These are phyloP conservation scores for Diplolepis rosae DNA, from an alignment of 2,888 invertebrate species.

Conservation along the genomic window DNA sequence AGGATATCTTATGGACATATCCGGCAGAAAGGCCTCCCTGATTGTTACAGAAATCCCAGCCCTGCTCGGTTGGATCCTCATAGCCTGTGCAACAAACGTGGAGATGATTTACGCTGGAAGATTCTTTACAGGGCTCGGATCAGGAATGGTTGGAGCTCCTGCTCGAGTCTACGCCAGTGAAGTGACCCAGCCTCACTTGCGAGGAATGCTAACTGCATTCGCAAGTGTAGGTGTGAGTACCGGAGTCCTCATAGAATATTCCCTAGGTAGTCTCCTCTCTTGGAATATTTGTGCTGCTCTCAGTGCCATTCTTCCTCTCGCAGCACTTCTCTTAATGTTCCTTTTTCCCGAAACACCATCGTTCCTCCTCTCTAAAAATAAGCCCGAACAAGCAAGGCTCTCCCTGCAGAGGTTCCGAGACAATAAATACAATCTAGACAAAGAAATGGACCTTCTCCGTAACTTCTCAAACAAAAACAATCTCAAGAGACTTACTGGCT, in stretches of 20 bases:
- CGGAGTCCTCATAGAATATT: conserved; percentile 80
- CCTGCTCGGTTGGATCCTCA: conserved; percentile 80
- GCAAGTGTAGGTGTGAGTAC: conserved; percentile 84
- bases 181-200: conserved; percentile 82
- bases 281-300: conserved; percentile 81
- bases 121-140: conserved; percentile 81
- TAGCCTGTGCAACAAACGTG: conserved; percentile 78
- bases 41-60: conserved; percentile 81
- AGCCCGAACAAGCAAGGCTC: conserved; percentile 77
- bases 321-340: conserved; percentile 78
- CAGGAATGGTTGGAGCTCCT: conserved; percentile 84
- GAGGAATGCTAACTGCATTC: conserved; percentile 84
- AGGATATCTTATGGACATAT: conserved; percentile 82
- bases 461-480: conserved; percentile 80
- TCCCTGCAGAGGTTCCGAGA: conserved; percentile 78
- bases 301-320: conserved; percentile 78
- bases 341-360: conserved; percentile 84
- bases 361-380: conserved; percentile 79
- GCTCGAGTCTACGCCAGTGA: conserved; percentile 83
- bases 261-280: conserved; percentile 77
- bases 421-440: conserved; percentile 78
- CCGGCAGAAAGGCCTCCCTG: conserved; percentile 80
- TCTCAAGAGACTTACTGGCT: conserved; percentile 76
- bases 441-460: conserved; percentile 78
- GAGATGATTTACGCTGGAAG: conserved; percentile 80